Conservation (phyloP, 2,888 invertebrate genomes). For the Pollenia griseotomentosa region DNA sequence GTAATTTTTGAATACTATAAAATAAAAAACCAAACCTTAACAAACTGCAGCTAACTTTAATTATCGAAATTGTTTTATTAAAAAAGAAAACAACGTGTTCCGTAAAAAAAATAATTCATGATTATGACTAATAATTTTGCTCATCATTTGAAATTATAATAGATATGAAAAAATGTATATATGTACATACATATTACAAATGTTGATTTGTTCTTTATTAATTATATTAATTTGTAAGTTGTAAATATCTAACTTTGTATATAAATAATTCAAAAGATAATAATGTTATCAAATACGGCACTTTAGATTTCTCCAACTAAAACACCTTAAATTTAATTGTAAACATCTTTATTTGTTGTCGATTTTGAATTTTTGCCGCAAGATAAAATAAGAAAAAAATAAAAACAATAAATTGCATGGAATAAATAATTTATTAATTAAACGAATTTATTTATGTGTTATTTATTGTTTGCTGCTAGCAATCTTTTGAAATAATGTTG, state of each 20-base stretch:
- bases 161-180: background rate
- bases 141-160: slow-evolving; percentile 13
- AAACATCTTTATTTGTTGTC: slow-evolving; percentile 16
- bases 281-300: background rate
- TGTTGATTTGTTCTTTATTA: slow-evolving; percentile 18
- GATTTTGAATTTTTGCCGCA: background rate
- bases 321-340: slow-evolving; percentile 8
- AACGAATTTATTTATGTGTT: slow-evolving; percentile 22
- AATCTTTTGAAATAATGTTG: slow-evolving; percentile 6
- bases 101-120: too few relatives aligned
- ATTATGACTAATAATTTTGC: slow-evolving; percentile 6
- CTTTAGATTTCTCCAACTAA: background rate
- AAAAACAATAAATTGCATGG: slow-evolving; percentile 47
- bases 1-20: too few relatives aligned
- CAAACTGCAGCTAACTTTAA: too few relatives aligned
- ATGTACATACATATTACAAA: background rate
- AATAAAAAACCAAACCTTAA: too few relatives aligned
- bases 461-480: slow-evolving; percentile 5
- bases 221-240: slow-evolving; percentile 13
- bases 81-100: too few relatives aligned
- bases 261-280: slow-evolving; percentile 29
- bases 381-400: background rate
- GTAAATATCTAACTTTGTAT: slow-evolving; percentile 21
- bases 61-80: too few relatives aligned
- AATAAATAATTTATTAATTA: slow-evolving; percentile 41